Evolutionary conservation across 2,888 invertebrate genomes (phyloP), one percentile per base, ranked within the genome.

Genomic region (Geophilus truncorum): DNA sequence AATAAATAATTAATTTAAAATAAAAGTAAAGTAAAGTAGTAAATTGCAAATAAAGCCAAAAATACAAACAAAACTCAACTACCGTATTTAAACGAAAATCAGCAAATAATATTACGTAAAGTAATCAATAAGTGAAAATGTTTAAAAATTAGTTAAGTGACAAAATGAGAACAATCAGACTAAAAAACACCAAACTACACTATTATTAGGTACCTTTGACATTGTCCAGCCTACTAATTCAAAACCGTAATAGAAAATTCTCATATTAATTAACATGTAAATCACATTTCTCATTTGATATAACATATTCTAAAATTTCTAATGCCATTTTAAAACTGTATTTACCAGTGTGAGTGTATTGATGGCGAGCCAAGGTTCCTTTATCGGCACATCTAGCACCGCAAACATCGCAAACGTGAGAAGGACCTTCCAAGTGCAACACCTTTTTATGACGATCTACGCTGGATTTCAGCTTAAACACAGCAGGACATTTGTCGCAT

Each of bases 381-480:
- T 90, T 90, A 81, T 91, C 89, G 0, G 90, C 90, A 84, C 93
- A 92, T n/a, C 89, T 88, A 0, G 91, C 91, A 80, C 89, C 89
- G 84, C 94, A 94, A 80, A 91, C 90, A 1, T 88, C 88, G 85
- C 94, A 94, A 1, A 88, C 86, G 82, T 90, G 90, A 82, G 90
- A 89, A 75, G 90, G 89, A 45, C 90, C 89, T 82, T 88, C 90
- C 77, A 92, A 91, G 86, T 95, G 94, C 81, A 93, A 91, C 15
- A 92, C 90, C 78, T 90, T 88, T 18, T 90, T 86, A 86, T 95
- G 94, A 7, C 91, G 89, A 77, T 90, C 89, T 82, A 91, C 62
- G 34, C 81, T 81, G 15, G 81, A 81, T 36, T 81, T 81, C 57
- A 82, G 80, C 51, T 82, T 82, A 51, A 82, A 82, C 21, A 82